Percentiles rank a stretch among this genome's conserved stretches.
Conservation (phyloP, 2,113 vertebrate genomes). For the Myotis lucifugus region DNA sequence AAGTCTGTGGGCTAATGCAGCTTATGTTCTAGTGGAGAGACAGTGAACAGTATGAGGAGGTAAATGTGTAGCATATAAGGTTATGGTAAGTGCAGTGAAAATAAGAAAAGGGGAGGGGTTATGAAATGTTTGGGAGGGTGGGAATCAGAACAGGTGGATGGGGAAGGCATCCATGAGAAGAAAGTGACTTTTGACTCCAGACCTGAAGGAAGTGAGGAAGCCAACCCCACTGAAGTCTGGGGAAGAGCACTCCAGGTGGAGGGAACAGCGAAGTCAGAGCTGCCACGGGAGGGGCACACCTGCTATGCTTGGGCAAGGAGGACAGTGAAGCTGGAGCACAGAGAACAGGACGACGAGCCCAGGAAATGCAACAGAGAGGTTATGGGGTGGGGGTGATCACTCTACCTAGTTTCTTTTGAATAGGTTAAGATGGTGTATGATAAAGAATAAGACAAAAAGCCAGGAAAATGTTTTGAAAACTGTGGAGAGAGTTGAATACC, state of each 20-base stretch:
- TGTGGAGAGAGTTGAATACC: background rate
- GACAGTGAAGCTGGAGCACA: background rate
- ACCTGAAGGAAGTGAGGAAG: background rate
- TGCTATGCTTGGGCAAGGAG: no score
- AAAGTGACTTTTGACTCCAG: background rate
- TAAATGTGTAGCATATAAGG: background rate
- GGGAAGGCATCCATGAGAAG: background rate
- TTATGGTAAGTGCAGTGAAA: background rate
- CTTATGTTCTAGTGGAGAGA: background rate
- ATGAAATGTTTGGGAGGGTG: background rate
- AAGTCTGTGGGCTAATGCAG: background rate
- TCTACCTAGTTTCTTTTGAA: background rate
- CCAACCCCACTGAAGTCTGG: fast-evolving
- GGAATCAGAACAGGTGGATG: background rate
- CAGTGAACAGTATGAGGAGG: background rate
- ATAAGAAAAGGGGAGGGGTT: background rate
- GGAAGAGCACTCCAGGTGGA: background rate
- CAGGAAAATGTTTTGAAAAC: background rate
- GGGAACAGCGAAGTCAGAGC: background rate
- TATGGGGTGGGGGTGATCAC: no score
- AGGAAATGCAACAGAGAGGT: background rate
- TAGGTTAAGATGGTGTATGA: background rate
- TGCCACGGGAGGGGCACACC: fast-evolving
- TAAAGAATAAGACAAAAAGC: background rate
- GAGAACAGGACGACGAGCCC: fast-evolving